Evolutionary conservation across 2,113 vertebrate species (phyloP), one percentile per base, ranked within the genome.

Genomic region (Tauraco erythrolophus): DNA sequence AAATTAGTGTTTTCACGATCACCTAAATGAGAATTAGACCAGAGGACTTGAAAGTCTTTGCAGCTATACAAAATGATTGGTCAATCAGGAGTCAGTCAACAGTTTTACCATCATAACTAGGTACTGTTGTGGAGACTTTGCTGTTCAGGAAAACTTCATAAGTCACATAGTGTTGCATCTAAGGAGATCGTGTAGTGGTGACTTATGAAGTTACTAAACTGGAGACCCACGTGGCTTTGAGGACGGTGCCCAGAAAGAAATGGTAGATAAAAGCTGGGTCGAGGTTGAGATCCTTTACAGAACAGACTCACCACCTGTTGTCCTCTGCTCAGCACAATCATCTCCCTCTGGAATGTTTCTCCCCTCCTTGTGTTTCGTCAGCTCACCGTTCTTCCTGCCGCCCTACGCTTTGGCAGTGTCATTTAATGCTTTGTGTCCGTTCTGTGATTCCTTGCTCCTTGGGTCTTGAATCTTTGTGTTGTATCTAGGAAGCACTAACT

Each of bases 221-320:
- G 27, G 50, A 70, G 45, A 16, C 13, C 13, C 27, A 9, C 0
- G 0, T 7, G 57, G n/a, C 64, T 71, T 77, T 54, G 60, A 64
- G 43, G 45, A 8, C 5, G 37, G 31, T 65, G n/a, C 31, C 37
- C 19, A 30, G 62, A 53, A 65, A 83, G 23, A 57, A 75, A 57
- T 5, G 16, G 37, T 9, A 45, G 37, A 60, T 30, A 37, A 82
- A 76, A 70, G 18, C 48, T 56, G 24, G 10, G 48, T 87, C 27
- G 37, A 33, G 35, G 15, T 11, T 30, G 62, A 76, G 62, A 62
- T 33, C 31, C 6, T 60, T 53, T 24, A 15, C 45, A 54, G 46
- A 46, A 48, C 45, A 28, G 21, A 30, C 21, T 41, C 3, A 0
- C 39, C 57, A 28, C 45, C 2, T 1, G 30, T n/a, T 10, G 18